A percentile compares a stretch with the other conserved stretches of the same genome.
These are phyloP conservation scores for Trissolcus brochymenae DNA, from an alignment of 2,888 invertebrate species.

Conservation along the genomic window DNA sequence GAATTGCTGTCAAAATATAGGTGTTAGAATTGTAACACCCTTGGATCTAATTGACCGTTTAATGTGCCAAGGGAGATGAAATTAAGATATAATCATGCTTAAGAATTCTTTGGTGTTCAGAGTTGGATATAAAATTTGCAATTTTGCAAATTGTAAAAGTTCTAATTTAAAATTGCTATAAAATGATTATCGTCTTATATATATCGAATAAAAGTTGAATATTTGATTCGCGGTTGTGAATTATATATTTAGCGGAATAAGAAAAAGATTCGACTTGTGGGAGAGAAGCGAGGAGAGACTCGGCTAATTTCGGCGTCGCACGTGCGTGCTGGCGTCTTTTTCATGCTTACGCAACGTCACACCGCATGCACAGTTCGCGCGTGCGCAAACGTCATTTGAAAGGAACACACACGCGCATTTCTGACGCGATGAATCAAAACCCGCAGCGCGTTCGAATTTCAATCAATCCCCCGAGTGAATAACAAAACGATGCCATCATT, in stretches of 20 bases:
- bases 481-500: not conserved
- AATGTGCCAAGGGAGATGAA: no score
- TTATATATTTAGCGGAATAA: not conserved
- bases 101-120: no score
- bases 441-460: conserved; percentile 21
- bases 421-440: conserved; percentile 36
- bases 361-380: conserved; percentile 35
- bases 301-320: conserved; percentile 70
- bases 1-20: no score
- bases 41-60: no score
- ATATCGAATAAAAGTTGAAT: no score
- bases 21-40: no score
- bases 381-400: conserved; percentile 35
- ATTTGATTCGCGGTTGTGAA: not conserved
- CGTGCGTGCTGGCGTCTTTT: conserved; percentile 64
- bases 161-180: no score
- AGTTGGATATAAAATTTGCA: no score
- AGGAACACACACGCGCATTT: conserved; percentile 21
- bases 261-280: conserved; percentile 30
- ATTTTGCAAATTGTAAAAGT: no score
- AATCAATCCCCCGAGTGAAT: conserved; percentile 24
- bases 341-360: conserved; percentile 63
- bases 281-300: conserved; percentile 51
- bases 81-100: no score
- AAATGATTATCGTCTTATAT: no score